Base-by-base conservation (phyloP, 2,113 vertebrate species). In the Lonchura striata region DNA sequence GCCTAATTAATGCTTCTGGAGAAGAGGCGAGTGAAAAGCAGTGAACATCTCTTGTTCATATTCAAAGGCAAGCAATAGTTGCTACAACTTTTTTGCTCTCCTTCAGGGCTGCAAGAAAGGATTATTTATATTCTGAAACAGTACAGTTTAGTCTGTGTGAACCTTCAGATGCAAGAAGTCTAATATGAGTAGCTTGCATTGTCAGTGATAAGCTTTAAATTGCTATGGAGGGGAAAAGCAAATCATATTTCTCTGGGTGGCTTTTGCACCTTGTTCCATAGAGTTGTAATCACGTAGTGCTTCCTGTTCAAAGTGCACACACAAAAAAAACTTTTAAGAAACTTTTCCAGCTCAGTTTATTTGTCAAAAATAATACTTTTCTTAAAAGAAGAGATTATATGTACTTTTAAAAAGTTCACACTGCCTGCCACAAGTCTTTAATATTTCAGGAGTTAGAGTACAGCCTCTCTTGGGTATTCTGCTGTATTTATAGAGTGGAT, bases 401-500 rank as follows among this genome's bases (percentile, higher is more conserved):
- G 24, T 77, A 47, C 33, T 76, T 83, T 47, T 46, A 1, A 25
- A 33, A 92, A 90, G 68, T 79, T 91, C 53, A 52, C 33, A 13
- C 65, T 75, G 69, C 52, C 30, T 92, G 76, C 33, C 13, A 10
- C 41, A 75, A 37, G 13, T 84, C 68, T 90, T 90, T 18, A 85
- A 72, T 59, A n/a, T 93, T 95, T 95, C 52, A 77, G 7, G 50
- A 85, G 54, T 47, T 79, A 17, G 54, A 88, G 42, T 77, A 72
- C 82, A n/a, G 86, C 63, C 92, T 92, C 35, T 82, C 57, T 83
- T 90, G 96, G 96, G 86, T 83, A 92, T 88, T 63, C 57, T 69
- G 82, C 75, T 87, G 25, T 86, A 78, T 97, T 97, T 97, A 66
- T 61, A 63, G 69, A 90, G 41, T 66, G 65, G 54, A 93, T 14